phyloP scores from a whole-genome alignment of 30 jellyfish, hydroid and myxozoan species.

The Pelagia noctiluca region DNA sequence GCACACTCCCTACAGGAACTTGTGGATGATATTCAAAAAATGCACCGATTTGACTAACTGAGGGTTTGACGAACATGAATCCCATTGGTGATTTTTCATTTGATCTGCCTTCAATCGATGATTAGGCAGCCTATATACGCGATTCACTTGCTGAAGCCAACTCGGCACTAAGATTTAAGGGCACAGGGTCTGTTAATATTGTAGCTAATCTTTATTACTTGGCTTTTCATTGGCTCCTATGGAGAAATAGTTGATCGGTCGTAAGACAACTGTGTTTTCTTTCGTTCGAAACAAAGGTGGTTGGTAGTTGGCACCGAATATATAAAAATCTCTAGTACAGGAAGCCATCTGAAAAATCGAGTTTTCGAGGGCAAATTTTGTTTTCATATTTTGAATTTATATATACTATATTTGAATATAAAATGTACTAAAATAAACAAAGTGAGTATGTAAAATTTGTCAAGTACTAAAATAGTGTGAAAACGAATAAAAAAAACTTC shows the following conservation, averaged over 20 bases:
- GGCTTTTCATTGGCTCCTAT: slow-evolving; percentile 6
- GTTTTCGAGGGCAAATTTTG: too few species aligned
- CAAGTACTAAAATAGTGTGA: too few species aligned
- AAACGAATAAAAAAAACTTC: too few species aligned
- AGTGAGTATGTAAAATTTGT: too few species aligned
- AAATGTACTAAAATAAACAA: too few species aligned
- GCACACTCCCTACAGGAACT: slow-evolving; percentile 18
- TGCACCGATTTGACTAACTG: slow-evolving; percentile 34
- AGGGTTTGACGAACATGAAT: too few species aligned
- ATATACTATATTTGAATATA: too few species aligned
- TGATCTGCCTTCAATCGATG: background rate
- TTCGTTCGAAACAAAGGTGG: too few species aligned
- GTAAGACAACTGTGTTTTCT: background rate
- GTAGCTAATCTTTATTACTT: background rate
- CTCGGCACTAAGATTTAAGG: slow-evolving; percentile 4
- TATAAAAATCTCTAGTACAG: too few species aligned
- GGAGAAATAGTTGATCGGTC: slow-evolving; percentile 6
- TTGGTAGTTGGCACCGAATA: too few species aligned
- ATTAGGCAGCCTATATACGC: background rate
- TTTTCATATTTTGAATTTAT: too few species aligned
- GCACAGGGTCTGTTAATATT: background rate
- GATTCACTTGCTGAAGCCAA: background rate
- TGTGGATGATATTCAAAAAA: slow-evolving; percentile 32
- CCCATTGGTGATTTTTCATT: background rate
- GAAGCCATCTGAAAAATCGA: too few species aligned